These are phyloP conservation scores for Bradynema listronoti DNA, from an alignment of 1,140 invertebrate genomes.

Conservation along the genomic window DNA sequence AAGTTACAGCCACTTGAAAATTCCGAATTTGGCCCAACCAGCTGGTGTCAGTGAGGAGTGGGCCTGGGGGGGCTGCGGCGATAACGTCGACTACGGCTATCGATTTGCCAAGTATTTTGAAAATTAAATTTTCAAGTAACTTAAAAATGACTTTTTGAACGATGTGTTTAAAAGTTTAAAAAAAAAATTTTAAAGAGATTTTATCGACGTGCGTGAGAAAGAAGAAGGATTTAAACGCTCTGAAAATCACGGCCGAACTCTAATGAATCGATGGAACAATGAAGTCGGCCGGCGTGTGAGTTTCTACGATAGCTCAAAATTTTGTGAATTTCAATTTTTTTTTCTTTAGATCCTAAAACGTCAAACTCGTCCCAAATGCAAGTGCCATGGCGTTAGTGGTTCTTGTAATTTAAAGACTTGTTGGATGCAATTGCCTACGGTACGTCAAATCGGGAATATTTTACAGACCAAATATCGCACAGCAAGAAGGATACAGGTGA, in stretches of 20 bases:
- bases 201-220: constrained; percentile 62
- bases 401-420: constrained; percentile 88
- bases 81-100: constrained; percentile 59
- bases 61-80: constrained; percentile 62
- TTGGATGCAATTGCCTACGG: constrained; percentile 66
- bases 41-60: constrained; percentile 32
- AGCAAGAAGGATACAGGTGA: constrained; percentile 35
- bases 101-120: no score
- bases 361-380: constrained; percentile 60
- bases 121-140: no score
- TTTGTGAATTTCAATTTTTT: constrained; percentile 5
- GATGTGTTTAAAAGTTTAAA: no score
- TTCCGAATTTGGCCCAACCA: constrained; percentile 33
- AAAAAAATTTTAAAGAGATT: constrained; percentile 60
- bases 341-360: constrained; percentile 48
- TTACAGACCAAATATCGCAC: constrained; percentile 33
- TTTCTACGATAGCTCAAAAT: neutral
- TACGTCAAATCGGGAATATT: constrained; percentile 58
- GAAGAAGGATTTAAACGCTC: constrained; percentile 33
- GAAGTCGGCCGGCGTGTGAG: constrained; percentile 69
- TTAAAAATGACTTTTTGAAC: no score
- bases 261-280: constrained; percentile 71
- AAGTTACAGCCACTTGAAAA: constrained; percentile 65
- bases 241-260: constrained; percentile 28
- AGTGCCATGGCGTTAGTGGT: constrained; percentile 86